Evolutionary conservation across 2,888 invertebrate species (phyloP).

Genomic region (Amiota mariae): DNA sequence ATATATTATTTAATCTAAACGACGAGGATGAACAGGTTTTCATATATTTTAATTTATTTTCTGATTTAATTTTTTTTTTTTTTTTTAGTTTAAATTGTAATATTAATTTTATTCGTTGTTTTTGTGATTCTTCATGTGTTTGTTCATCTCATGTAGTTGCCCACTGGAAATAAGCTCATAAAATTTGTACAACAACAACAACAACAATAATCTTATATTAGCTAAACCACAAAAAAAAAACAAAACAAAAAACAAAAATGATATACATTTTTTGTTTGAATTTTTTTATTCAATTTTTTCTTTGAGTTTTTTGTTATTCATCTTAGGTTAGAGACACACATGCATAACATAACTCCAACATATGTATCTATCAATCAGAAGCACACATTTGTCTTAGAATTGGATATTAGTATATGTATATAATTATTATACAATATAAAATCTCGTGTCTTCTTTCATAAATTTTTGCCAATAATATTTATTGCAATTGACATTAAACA

Average conservation of each 20-base stretch:
- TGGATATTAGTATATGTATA: no score
- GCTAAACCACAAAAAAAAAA: no score
- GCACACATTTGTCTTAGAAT: no score
- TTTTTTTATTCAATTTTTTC: background rate
- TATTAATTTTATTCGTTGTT: background rate
- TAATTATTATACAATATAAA: no score
- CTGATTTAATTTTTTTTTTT: background rate
- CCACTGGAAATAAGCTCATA: conserved; percentile 10
- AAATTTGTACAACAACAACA: background rate
- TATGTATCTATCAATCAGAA: no score
- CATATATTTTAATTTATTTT: background rate
- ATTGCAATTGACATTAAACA: conserved; percentile 1
- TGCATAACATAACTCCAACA: no score
- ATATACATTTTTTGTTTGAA: background rate
- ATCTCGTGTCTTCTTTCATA: background rate
- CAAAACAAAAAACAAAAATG: background rate
- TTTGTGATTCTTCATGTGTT: background rate
- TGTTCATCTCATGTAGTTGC: background rate
- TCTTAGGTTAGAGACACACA: background rate
- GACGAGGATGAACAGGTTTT: background rate
- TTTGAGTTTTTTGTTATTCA: background rate
- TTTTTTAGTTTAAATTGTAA: background rate
- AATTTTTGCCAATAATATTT: background rate
- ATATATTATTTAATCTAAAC: background rate
- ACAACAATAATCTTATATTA: background rate